Base-by-base conservation (phyloP, 2,888 invertebrate species). In the Stenchaetothrips biformis region DNA sequence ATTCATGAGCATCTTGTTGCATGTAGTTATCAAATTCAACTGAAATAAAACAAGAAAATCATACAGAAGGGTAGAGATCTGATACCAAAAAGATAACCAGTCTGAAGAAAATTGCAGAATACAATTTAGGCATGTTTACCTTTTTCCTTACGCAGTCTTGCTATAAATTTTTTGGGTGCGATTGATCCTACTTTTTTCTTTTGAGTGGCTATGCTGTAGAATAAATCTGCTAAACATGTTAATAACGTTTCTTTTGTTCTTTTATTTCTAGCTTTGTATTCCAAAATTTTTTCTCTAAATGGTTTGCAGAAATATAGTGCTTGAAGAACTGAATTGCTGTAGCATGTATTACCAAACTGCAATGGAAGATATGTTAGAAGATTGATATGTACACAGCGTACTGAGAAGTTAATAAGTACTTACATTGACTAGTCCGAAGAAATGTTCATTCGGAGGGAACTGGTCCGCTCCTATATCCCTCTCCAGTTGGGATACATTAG, bases 1-100 rank as follows among this genome's bases (percentile, higher is more conserved):
- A 99, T 87, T 99, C 99, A 87, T 99, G 99, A 79, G 99, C 99
- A 92, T 99, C 99, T 89, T 99, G 99, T 88, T 99, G 99, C 95
- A 98, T 97, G 86, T 98, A 99, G 88, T 99, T 99, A 89, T 99
- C 99, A 89, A 99, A 99, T 86, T 98, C 94, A 89, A 98, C 98
- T 97, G 91, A 82, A 91, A 92, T 84, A 85, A 81, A 82, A 87
- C 86, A 82, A 59, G 81, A 81, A 21, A 77, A 48, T 4, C 37
- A 78, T 48, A 18, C 1, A 78, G 2, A 21, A 21, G n/a, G 4
- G 3, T 18, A 27, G 21, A 25, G 7, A 25, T 48, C 7, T 47
- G 48, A 78, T 6, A 27, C 11, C n/a, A 9, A 59, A 21, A 79
- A 18, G 2, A 47, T 0, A 13, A 48, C 7, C 7, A 21, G 18